Conservation (phyloP, 2,113 vertebrate species). For the Orthonyx spaldingii region DNA sequence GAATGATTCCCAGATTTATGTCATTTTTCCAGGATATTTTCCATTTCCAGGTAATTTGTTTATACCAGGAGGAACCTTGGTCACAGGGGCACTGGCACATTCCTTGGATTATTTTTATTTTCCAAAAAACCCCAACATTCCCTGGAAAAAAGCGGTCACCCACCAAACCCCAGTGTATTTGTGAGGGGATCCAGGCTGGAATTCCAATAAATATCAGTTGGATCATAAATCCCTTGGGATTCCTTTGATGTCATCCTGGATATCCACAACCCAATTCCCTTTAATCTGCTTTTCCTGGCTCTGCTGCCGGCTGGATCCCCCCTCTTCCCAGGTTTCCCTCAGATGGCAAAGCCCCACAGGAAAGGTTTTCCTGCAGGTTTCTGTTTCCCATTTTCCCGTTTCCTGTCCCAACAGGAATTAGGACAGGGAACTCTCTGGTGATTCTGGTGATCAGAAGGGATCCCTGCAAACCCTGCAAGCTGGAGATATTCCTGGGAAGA, state of each 20-base stretch:
- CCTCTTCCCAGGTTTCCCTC: background rate
- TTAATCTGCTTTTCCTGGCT: background rate
- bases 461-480: background rate
- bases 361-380: background rate
- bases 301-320: fast-evolving
- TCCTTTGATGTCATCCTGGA: background rate
- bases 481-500: background rate
- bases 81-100: fast-evolving
- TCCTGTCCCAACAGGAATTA: background rate
- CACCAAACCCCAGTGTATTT: background rate
- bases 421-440: background rate
- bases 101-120: no score
- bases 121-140: background rate
- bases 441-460: background rate
- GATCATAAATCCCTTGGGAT: background rate
- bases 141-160: background rate
- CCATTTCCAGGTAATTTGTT: background rate
- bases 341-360: fast-evolving
- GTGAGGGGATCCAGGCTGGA: no score
- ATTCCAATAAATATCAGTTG: background rate
- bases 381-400: background rate
- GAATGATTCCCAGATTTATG: background rate
- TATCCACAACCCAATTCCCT: background rate
- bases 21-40: background rate
- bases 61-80: background rate